Percentiles rank a stretch among this genome's conserved stretches.
phyloP scores from a whole-genome alignment of 2,113 vertebrate species.

The Gallinago paraguaiae region DNA sequence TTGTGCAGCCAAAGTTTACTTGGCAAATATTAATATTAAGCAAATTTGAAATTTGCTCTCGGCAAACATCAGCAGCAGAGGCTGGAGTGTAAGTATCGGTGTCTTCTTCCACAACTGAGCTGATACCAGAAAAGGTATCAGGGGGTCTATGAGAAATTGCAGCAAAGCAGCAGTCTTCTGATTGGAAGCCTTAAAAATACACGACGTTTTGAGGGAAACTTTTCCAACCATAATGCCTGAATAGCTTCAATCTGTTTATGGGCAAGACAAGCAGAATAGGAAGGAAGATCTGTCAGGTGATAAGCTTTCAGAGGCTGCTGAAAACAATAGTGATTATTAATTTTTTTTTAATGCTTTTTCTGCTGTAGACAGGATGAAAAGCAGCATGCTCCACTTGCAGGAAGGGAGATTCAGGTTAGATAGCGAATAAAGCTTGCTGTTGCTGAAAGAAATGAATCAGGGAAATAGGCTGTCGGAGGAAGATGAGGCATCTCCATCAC shows the following conservation, averaged over 20 bases:
- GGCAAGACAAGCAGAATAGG: neutral
- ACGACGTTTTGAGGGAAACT: neutral
- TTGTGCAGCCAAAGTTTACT: neutral
- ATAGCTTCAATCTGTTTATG: neutral
- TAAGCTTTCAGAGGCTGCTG: neutral
- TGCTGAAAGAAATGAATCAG: conserved; percentile 22
- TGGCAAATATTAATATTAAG: neutral
- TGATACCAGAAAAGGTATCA: neutral
- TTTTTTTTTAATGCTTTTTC: neutral
- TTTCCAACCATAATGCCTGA: neutral
- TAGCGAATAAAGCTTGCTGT: neutral
- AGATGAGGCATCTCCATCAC: neutral
- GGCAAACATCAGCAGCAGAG: neutral
- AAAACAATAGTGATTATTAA: neutral
- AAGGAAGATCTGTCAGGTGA: neutral
- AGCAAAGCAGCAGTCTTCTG: neutral
- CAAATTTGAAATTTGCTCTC: neutral
- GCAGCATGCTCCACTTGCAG: neutral
- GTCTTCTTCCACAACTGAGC: neutral
- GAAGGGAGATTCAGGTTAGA: neutral
- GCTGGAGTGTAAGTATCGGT: neutral
- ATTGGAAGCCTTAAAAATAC: neutral
- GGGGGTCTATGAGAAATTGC: neutral
- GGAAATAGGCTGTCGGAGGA: neutral
- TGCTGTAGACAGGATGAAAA: neutral